Conservation (phyloP, 1,140 invertebrate genomes). For the Neodiprion pinetum region DNA sequence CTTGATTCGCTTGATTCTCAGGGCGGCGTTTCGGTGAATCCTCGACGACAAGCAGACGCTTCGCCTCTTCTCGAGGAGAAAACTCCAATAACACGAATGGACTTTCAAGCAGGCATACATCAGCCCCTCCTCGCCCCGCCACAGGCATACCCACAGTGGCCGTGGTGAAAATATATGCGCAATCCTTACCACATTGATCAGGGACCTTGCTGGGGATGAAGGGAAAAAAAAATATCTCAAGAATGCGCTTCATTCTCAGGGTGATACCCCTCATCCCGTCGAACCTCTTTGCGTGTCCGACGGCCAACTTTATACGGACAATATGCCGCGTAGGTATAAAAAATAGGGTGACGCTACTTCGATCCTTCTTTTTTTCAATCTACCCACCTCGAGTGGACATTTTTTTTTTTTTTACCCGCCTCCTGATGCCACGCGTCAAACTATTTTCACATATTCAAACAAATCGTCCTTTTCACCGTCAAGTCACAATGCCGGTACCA, state of each 20-base stretch:
- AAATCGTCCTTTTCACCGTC: too few relatives aligned
- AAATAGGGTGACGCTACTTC: too few relatives aligned
- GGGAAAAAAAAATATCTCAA: background rate
- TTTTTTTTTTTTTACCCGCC: too few relatives aligned
- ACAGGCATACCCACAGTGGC: background rate
- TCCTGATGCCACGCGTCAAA: too few relatives aligned
- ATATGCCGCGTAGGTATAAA: too few relatives aligned
- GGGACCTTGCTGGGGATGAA: conserved; percentile 22
- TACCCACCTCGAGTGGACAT: too few relatives aligned
- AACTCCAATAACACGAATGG: conserved; percentile 53
- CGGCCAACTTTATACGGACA: too few relatives aligned
- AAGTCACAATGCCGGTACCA: too few relatives aligned
- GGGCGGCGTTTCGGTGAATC: background rate
- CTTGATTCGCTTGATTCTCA: background rate
- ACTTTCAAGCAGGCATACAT: conserved; percentile 57
- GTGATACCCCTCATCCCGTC: background rate
- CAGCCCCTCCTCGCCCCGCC: conserved; percentile 33
- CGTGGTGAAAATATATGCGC: conserved; percentile 29
- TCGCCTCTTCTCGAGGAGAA: background rate
- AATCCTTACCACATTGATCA: conserved; percentile 33
- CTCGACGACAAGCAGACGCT: background rate
- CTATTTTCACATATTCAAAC: too few relatives aligned
- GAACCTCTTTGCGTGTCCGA: too few relatives aligned
- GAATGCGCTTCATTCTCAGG: conserved; percentile 19
- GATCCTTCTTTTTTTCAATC: too few relatives aligned